Evolutionary conservation across 2,888 invertebrate genomes (phyloP).

Genomic region (Oscheius sp.): DNA sequence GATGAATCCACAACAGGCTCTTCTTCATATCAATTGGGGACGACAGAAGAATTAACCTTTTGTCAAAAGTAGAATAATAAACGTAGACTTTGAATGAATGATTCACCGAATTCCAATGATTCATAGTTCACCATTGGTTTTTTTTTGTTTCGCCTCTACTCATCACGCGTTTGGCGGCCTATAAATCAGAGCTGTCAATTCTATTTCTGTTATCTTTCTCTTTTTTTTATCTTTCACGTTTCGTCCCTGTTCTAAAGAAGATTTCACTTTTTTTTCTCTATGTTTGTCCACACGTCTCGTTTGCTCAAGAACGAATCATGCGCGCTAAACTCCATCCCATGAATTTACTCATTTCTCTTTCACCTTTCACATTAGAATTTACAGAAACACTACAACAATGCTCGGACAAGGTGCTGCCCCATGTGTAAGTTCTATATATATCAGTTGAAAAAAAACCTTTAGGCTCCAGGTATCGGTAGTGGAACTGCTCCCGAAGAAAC

Average conservation of each 20-base stretch:
- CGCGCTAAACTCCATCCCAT: not conserved
- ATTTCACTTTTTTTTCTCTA: constrained; percentile 3
- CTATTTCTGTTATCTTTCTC: not conserved
- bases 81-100: not conserved
- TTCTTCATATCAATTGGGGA: constrained; percentile 42
- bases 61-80: not conserved
- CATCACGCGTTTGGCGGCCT: not conserved
- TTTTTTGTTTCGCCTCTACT: not conserved
- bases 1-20: constrained; percentile 47
- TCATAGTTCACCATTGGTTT: too few species aligned
- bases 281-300: constrained; percentile 13
- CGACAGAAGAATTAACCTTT: not conserved
- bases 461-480: constrained; percentile 7
- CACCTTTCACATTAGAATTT: not conserved
- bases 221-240: not conserved
- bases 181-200: constrained; percentile 21
- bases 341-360: constrained; percentile 1
- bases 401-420: constrained; percentile 15
- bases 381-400: too few species aligned
- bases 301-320: constrained; percentile 24
- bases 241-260: too few species aligned
- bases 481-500: constrained; percentile 1
- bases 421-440: not conserved
- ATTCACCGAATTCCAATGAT: not conserved
- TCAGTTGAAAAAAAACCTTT: not conserved